Conservation (phyloP, 2,113 vertebrate species). For the Hemichromis elongatus region DNA sequence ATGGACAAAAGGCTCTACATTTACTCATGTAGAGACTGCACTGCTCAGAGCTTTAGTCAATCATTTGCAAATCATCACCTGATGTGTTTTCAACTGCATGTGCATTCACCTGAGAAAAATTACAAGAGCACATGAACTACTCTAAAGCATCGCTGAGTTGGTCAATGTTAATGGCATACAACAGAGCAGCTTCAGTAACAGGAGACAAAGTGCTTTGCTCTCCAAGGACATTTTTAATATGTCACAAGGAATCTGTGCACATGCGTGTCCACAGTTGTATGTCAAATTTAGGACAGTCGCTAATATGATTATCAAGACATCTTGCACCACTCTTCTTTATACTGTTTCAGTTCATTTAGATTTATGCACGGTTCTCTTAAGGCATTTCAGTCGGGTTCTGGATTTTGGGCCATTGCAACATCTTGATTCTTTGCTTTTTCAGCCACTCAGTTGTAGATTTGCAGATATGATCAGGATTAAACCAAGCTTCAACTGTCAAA, state of each 20-base stretch:
- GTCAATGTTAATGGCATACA: not conserved
- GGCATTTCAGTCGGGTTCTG: not conserved
- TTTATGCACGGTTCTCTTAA: too few species aligned
- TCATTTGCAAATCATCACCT: slow-evolving; percentile 6
- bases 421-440: not conserved
- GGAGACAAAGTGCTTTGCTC: not conserved
- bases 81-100: not conserved
- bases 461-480: accelerated
- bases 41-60: not conserved
- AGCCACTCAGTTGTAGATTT: not conserved
- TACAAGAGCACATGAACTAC: not conserved
- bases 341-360: not conserved
- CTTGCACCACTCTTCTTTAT: not conserved
- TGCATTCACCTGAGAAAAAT: not conserved
- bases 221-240: accelerated
- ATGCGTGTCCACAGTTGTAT: not conserved
- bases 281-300: not conserved
- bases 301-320: too few species aligned
- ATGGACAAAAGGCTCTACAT: not conserved
- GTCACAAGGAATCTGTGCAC: not conserved
- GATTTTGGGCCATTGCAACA: not conserved
- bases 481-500: not conserved
- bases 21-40: not conserved
- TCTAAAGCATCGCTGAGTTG: not conserved
- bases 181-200: not conserved